Conservation (phyloP, 2,113 vertebrate genomes). For the Chamaea fasciata region DNA sequence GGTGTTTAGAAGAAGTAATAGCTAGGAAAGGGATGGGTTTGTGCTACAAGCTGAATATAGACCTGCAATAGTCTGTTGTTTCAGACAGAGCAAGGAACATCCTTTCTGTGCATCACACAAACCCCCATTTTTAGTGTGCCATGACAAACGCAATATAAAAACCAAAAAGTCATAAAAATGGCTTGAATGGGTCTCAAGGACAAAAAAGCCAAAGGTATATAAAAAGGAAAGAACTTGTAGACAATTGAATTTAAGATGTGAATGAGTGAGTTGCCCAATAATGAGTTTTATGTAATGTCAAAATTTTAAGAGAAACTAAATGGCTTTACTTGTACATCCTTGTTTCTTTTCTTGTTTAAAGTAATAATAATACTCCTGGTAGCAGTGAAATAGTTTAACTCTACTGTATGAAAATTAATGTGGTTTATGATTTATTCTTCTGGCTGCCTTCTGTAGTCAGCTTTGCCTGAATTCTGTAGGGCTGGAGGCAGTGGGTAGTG, state of each 20-base stretch:
- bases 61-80: not conserved
- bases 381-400: not conserved
- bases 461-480: not conserved
- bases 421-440: not conserved
- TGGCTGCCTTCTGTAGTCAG: not conserved
- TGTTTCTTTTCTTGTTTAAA: not conserved
- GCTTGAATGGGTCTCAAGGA: not conserved
- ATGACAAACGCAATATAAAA: not conserved
- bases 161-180: not conserved
- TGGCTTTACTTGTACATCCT: not conserved
- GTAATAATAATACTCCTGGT: not conserved
- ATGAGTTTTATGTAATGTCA: not conserved
- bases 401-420: not conserved
- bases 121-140: rapidly evolving
- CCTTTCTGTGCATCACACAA: not conserved
- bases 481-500: not conserved
- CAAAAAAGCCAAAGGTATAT: not conserved
- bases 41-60: not conserved
- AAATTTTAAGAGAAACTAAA: not conserved
- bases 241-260: not conserved
- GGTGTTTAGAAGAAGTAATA: not conserved
- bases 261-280: not conserved
- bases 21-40: not conserved
- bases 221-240: not conserved
- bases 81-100: not conserved